Evolutionary conservation across 1,140 invertebrate genomes (phyloP).

Genomic region (Pentalonia nigronervosa): DNA sequence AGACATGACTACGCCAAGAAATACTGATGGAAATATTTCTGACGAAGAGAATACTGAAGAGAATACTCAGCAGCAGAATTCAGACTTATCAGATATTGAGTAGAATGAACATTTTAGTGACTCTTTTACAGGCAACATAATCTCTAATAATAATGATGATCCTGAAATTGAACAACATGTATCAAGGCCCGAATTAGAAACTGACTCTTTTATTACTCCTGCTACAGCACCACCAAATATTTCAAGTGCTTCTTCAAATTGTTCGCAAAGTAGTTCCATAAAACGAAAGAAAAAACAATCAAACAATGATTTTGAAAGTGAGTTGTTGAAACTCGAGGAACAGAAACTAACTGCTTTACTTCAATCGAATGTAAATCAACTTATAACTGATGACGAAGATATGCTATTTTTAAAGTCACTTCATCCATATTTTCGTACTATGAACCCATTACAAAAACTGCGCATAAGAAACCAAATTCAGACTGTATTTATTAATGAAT

Average conservation of each 20-base stretch:
- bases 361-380: neutral
- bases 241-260: neutral
- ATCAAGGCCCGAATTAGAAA: neutral
- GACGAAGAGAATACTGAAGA: neutral
- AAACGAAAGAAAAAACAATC: neutral
- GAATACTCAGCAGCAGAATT: too few species aligned
- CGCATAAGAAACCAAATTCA: neutral
- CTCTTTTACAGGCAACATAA: too few species aligned
- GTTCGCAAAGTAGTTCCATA: neutral
- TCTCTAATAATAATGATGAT: too few species aligned
- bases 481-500: constrained; percentile 5
- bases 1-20: neutral
- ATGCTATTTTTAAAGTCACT: constrained; percentile 11
- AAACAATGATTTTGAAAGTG: neutral
- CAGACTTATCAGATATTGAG: too few species aligned
- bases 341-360: neutral
- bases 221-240: neutral
- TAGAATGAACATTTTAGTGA: too few species aligned
- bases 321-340: neutral
- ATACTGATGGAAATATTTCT: neutral
- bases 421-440: neutral
- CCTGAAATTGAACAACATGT: too few species aligned
- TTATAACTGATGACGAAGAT: neutral
- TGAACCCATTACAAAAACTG: neutral
- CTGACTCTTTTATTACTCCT: neutral